These are phyloP conservation scores for Cherax quadricarinatus DNA, from an alignment of 1,140 invertebrate species.

Conservation along the genomic window DNA sequence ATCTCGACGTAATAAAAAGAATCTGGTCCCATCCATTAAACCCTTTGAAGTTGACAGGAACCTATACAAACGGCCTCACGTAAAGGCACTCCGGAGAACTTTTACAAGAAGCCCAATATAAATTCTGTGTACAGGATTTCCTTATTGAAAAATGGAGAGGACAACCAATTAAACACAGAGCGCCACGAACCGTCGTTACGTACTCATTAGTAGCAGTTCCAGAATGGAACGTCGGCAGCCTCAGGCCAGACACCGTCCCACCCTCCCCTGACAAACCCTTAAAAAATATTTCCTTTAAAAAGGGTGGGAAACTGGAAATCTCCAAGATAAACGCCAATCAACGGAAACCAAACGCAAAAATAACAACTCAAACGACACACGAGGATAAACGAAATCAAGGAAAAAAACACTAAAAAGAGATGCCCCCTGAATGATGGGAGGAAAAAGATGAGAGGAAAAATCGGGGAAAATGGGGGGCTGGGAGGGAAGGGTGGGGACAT, in stretches of 20 bases:
- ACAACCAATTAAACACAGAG: constrained; percentile 12
- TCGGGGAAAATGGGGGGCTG: neutral
- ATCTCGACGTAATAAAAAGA: neutral
- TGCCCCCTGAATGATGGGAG: constrained; percentile 6
- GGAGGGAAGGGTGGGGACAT: neutral
- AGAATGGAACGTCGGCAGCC: neutral
- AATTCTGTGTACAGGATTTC: constrained; percentile 44
- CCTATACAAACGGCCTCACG: constrained; percentile 17
- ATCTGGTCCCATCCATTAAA: constrained; percentile 8
- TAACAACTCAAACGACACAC: constrained; percentile 7
- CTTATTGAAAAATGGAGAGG: constrained; percentile 25
- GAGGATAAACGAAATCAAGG: constrained; percentile 10
- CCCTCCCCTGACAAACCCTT: neutral
- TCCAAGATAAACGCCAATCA: constrained; percentile 17
- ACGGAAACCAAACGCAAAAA: constrained; percentile 7
- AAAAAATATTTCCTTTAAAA: neutral
- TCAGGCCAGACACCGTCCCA: neutral
- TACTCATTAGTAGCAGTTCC: constrained; percentile 18
- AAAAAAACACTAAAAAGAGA: neutral
- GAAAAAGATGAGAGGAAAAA: constrained; percentile 13
- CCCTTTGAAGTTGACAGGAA: constrained; percentile 13
- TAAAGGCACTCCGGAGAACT: constrained; percentile 37
- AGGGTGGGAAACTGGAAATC: neutral
- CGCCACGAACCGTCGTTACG: constrained; percentile 13
- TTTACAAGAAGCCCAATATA: constrained; percentile 43